Base-by-base conservation (phyloP, 2,797 vertebrate genomes). In the Sebastolobus alascanus region DNA sequence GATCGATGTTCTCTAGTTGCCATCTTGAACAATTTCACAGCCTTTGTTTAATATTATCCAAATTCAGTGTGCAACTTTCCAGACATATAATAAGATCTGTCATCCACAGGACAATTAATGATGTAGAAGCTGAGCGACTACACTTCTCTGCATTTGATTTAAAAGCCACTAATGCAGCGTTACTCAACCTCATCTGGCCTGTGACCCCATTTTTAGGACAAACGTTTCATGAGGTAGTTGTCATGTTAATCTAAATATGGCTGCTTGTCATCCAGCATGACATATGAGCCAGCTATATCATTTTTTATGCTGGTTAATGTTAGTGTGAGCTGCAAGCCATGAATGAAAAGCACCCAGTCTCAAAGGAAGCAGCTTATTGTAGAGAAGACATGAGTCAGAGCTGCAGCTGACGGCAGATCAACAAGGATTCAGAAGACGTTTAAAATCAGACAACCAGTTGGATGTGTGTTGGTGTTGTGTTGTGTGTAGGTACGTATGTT, bases 311-410 rank as follows among this genome's bases (percentile, higher is more conserved):
- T 29, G 2, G 56, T 37, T 37, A 31, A 61, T n/a, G 59, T n/a
- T 3, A 6, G 31, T 2, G 10, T 60, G 73, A 74, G 75, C 66
- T 70, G 16, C 4, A 14, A 63, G 60, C 27, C 59, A 37, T 58
- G 38, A 79, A 72, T 54, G 37, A 76, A 61, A 80, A 61, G 20
- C 38, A 3, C 16, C 9, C 6, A 1, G 38, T 66, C 50, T 63
- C 46, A 61, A 38, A 84, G 60, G 58, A 68, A 79, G 86, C 75
- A 27, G 74, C 77, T 83, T 73, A 72, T 68, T 83, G 8, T 4
- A 12, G 54, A 68, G 2, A 37, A 58, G 55, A 77, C 66, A 2
- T 25, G 81, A 85, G 69, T 80, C 80, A 74, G 61, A 37, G 68
- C 60, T 8, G 65, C 55, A 60, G 65, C 66, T 54, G 66, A 84